Evolutionary conservation across 2,113 vertebrate genomes (phyloP), one percentile per base, ranked within the genome.

Genomic region (Rhinichthys klamathensis): DNA sequence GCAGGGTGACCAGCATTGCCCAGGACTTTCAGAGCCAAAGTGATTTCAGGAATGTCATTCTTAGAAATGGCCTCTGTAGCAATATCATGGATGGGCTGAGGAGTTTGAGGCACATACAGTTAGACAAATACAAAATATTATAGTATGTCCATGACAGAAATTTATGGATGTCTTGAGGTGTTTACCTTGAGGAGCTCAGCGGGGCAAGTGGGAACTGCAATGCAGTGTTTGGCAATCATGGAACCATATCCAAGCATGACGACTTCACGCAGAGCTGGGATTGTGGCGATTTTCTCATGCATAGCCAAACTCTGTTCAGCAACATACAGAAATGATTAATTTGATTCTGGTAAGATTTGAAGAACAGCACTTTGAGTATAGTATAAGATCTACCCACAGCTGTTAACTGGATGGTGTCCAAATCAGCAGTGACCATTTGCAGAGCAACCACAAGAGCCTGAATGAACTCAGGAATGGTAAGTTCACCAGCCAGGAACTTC

Each of bases 1-100:
- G 82, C 83, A 83, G 93, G 92, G 41, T 96, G 95, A 23, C 94
- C 96, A 15, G 96, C 85, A 54, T 97, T 98, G 69, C 94, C 96
- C 61, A 97, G 83, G 89, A 94, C 94, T 88, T 97, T 98, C 56
- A 97, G 83, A 56, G 92, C 91, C 69, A 96, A 86, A 78, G 89
- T 90, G 38, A 95, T 95, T 21, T 96, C 93, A 27, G 92, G 87
- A 32, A 92, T 89, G 1, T 95, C 88, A 54, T 72, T 88, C 12
- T 84, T 95, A 77, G 90, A 87, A 83, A 93, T 51, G 0, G 96
- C 95, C 0, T 96, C 94, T 10, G 90, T 81, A 76, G 94, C 93
- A 69, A 92, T 88, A 0, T 94, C 92, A 30, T 96, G 95, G 86
- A 97, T 89, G 44, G 95, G 95, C 96, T 97, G 84, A 88, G 16